phyloP scores from a whole-genome alignment of 2,113 vertebrate genomes.

The Helogale parvula region DNA sequence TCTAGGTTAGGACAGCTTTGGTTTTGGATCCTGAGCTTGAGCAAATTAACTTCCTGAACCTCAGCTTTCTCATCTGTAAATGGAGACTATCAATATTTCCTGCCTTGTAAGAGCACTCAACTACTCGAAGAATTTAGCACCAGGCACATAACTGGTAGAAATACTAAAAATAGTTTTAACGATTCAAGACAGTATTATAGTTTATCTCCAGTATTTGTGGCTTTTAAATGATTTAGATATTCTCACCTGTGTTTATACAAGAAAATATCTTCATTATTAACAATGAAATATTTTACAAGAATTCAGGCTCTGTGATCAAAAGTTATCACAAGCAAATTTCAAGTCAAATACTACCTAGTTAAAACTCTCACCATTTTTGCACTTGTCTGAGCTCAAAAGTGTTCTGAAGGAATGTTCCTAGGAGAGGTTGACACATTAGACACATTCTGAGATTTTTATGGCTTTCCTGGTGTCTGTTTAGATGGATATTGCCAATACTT shows the following conservation, averaged over 20 bases:
- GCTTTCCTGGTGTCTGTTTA: not conserved
- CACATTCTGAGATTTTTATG: not conserved
- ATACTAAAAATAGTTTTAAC: not conserved
- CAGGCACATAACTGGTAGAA: not conserved
- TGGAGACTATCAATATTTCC: not conserved
- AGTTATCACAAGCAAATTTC: not conserved
- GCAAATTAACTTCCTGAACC: not conserved
- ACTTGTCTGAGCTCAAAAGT: not conserved
- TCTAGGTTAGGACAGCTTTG: rapidly evolving
- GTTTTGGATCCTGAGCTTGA: not conserved
- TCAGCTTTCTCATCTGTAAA: not conserved
- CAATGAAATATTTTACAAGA: not conserved
- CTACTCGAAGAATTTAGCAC: not conserved
- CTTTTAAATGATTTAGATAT: not conserved
- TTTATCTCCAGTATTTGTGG: not conserved
- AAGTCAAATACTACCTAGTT: not conserved
- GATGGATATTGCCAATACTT: not conserved
- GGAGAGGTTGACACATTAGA: not conserved
- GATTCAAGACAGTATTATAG: not conserved
- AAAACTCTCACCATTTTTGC: not conserved
- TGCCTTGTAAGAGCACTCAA: not conserved
- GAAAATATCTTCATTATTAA: not conserved
- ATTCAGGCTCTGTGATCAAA: not conserved
- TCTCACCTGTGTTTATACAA: not conserved
- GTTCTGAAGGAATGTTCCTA: not conserved